A percentile compares a stretch with the other conserved stretches of the same genome.
phyloP scores from a whole-genome alignment of 2,113 vertebrate species.

The Lophotis ruficrista region DNA sequence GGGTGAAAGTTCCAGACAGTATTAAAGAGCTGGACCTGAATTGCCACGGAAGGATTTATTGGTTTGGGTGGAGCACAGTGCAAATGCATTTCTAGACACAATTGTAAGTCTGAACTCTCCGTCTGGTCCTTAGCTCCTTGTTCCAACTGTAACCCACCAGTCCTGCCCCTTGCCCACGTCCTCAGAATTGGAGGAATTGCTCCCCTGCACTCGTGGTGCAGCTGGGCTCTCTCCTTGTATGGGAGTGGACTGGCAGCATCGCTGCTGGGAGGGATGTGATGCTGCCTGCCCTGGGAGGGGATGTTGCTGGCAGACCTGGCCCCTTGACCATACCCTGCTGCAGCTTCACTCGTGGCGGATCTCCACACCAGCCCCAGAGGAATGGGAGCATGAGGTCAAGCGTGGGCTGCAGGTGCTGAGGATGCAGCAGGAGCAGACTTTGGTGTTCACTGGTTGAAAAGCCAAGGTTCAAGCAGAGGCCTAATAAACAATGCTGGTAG shows the following conservation, averaged over 20 bases:
- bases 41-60: background rate
- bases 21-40: background rate
- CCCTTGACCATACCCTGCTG: background rate
- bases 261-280: background rate
- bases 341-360: fast-evolving
- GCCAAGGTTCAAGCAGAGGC: fast-evolving
- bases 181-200: background rate
- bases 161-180: background rate
- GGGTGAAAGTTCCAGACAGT: background rate
- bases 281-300: background rate
- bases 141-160: background rate
- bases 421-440: background rate
- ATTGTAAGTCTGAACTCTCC: background rate
- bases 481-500: background rate
- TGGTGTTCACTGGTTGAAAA: background rate
- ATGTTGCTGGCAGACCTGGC: background rate
- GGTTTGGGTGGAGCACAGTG: background rate
- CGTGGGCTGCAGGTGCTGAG: fast-evolving
- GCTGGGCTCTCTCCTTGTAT: background rate
- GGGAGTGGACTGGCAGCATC: background rate
- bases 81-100: background rate
- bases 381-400: background rate
- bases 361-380: no score
- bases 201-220: background rate
- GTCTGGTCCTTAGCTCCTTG: background rate